Percentiles rank a stretch among this genome's conserved stretches.
These are phyloP conservation scores for Pherbina coryleti DNA, from an alignment of 2,888 invertebrate genomes.

Conservation along the genomic window DNA sequence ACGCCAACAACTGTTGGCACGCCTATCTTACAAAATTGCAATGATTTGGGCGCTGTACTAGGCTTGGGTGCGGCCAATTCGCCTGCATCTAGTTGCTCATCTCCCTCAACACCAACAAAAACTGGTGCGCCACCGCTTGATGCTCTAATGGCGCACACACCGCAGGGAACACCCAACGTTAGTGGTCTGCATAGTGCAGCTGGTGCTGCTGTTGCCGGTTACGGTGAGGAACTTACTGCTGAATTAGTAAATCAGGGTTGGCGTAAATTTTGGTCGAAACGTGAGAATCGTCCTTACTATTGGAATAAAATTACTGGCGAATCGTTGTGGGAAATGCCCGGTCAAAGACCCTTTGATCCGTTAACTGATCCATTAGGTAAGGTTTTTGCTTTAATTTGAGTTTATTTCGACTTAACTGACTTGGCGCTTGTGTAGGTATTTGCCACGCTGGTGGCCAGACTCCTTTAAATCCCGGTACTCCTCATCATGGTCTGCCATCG, in stretches of 20 bases:
- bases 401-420: background rate
- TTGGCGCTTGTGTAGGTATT: conserved; percentile 50
- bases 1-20: conserved; percentile 44
- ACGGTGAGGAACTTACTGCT: conserved; percentile 68
- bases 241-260: conserved; percentile 85
- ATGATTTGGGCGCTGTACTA: conserved; percentile 12
- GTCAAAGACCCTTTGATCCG: conserved; percentile 85
- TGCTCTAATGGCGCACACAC: conserved; percentile 64
- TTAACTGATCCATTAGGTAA: conserved; percentile 87
- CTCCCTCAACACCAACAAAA: conserved; percentile 67
- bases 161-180: conserved; percentile 63
- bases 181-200: conserved; percentile 45
- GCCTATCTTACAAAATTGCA: conserved; percentile 38
- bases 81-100: conserved; percentile 62
- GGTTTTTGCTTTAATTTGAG: background rate
- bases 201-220: conserved; percentile 43
- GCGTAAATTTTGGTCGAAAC: conserved; percentile 96
- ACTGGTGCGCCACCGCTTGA: conserved; percentile 62
- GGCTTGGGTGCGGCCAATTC: conserved; percentile 60
- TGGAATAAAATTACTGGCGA: conserved; percentile 97
- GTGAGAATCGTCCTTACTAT: conserved; percentile 95
- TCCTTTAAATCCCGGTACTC: conserved; percentile 66
- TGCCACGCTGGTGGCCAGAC: conserved; percentile 61
- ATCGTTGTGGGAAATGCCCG: conserved; percentile 97
- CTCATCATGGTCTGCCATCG: conserved; percentile 49